These are phyloP conservation scores for Acrocephalus kingi DNA, from an alignment of 2,113 vertebrate species.

Conservation along the genomic window DNA sequence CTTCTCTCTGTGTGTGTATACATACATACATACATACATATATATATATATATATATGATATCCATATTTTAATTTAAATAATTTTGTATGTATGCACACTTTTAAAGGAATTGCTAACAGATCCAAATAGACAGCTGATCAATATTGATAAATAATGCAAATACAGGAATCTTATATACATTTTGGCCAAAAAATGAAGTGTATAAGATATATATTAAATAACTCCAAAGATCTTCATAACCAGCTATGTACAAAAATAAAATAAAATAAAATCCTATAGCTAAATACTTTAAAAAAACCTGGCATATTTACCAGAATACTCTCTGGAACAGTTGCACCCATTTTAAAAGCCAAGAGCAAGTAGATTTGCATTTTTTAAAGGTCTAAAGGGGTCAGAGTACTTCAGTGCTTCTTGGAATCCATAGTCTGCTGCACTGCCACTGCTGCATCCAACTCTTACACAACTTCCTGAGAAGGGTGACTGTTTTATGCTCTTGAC, in stretches of 20 bases:
- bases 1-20: neutral
- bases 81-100: accelerated
- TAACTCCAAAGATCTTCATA: neutral
- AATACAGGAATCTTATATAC: neutral
- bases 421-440: neutral
- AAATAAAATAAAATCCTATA: neutral
- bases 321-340: neutral
- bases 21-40: too few relatives aligned
- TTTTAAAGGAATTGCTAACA: neutral
- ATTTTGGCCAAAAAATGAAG: neutral
- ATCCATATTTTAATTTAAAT: neutral
- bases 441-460: neutral
- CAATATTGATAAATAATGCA: neutral
- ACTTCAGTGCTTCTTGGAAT: neutral
- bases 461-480: neutral
- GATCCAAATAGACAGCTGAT: neutral
- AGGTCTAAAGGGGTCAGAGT: neutral
- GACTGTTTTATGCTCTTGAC: neutral
- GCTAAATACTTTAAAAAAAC: neutral
- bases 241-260: neutral
- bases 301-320: neutral
- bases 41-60: neutral
- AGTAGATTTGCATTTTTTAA: neutral
- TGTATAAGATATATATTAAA: neutral
- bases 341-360: neutral